These are phyloP conservation scores for Scleropages formosus DNA, from an alignment of 2,797 vertebrate species.

Conservation along the genomic window DNA sequence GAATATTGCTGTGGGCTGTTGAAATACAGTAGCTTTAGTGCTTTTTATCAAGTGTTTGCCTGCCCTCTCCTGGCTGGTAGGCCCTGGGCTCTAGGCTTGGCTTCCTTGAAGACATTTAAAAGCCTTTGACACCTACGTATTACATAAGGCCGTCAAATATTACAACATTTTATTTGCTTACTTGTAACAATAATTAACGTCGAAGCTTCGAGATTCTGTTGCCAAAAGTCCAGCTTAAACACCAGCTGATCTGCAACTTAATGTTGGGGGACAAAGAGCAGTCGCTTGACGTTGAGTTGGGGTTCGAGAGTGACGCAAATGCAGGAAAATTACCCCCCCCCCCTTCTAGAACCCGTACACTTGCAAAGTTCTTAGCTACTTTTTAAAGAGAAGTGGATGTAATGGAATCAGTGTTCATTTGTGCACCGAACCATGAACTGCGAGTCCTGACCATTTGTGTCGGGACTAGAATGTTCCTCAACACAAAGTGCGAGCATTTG, in stretches of 20 bases:
- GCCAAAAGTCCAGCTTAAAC: too few relatives aligned
- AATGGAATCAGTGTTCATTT: neutral
- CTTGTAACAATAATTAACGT: too few relatives aligned
- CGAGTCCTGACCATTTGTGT: neutral
- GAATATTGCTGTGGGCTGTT: too few relatives aligned
- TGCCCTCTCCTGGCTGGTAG: constrained; percentile 63
- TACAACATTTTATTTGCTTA: too few relatives aligned
- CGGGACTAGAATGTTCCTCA: neutral
- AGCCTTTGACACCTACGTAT: neutral
- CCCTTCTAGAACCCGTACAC: neutral
- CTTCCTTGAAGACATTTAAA: neutral
- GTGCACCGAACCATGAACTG: neutral
- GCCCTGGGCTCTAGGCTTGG: constrained; percentile 8
- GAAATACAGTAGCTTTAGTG: too few relatives aligned
- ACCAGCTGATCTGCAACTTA: too few relatives aligned
- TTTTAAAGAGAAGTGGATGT: neutral
- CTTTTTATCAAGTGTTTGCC: constrained; percentile 38
- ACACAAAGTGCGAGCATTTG: neutral
- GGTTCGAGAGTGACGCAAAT: neutral
- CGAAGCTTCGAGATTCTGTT: too few relatives aligned
- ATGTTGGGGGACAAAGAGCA: too few relatives aligned
- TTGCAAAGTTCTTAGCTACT: neutral
- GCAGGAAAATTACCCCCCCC: too few relatives aligned
- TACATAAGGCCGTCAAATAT: neutral
- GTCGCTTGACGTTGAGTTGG: too few relatives aligned